phyloP scores from a whole-genome alignment of 2,113 vertebrate species.

The Platichthys flesus region DNA sequence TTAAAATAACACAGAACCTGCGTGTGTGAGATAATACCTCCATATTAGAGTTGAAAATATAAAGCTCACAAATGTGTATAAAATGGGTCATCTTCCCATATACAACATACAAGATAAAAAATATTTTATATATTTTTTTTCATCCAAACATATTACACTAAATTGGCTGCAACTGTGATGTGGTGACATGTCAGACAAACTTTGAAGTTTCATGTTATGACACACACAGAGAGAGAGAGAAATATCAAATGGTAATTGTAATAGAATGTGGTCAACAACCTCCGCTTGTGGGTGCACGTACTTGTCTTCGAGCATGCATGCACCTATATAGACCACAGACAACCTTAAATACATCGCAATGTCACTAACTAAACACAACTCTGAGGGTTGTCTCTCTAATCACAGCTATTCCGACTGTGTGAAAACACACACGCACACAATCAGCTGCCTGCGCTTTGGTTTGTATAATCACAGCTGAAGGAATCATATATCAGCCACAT shows the following conservation, averaged over 20 bases:
- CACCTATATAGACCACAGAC: constrained; percentile 2
- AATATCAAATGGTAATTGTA: constrained; percentile 10
- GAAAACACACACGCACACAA: background rate
- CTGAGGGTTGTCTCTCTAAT: constrained; percentile 7
- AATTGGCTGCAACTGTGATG: background rate
- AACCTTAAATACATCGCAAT: constrained; percentile 44
- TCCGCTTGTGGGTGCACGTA: background rate
- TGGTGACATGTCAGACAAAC: constrained; percentile 9
- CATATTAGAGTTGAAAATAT: background rate
- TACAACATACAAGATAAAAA: no score
- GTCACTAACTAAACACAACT: constrained; percentile 54
- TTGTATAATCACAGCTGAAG: constrained; percentile 82
- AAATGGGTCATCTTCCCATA: no score
- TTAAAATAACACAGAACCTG: no score
- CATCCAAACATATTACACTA: background rate
- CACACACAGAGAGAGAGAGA: background rate
- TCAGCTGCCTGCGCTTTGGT: constrained; percentile 63
- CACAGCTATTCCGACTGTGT: constrained; percentile 1
- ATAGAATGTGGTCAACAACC: constrained; percentile 15
- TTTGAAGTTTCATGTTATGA: background rate
- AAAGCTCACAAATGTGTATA: background rate
- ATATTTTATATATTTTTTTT: background rate
- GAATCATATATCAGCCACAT: constrained; percentile 79
- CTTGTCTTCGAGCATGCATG: background rate
- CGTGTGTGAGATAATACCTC: no score